Conservation (phyloP, 1,140 invertebrate genomes). For the Achroia grisella region DNA sequence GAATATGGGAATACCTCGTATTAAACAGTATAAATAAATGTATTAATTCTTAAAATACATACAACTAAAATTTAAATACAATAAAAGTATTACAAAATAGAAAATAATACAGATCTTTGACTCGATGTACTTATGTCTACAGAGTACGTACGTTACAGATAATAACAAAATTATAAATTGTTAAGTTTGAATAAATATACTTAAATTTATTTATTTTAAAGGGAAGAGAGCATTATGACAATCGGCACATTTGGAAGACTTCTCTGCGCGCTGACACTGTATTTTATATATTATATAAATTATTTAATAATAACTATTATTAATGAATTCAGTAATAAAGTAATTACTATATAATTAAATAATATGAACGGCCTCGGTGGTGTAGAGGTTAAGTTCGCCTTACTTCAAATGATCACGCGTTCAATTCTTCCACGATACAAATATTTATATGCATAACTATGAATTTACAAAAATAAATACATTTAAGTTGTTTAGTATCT, state of each 20-base stretch:
- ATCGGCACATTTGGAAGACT: slow-evolving; percentile 14
- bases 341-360: too few species aligned
- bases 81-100: slow-evolving; percentile 70
- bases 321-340: too few species aligned
- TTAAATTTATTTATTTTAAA: slow-evolving; percentile 57
- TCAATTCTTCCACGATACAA: too few species aligned
- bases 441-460: too few species aligned
- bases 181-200: slow-evolving; percentile 66
- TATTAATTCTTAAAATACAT: slow-evolving; percentile 44
- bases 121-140: slow-evolving; percentile 62
- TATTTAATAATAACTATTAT: too few species aligned
- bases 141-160: slow-evolving; percentile 54
- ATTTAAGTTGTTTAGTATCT: too few species aligned
- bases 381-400: too few species aligned
- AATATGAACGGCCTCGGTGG: too few species aligned
- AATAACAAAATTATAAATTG: slow-evolving; percentile 46
- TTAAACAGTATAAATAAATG: slow-evolving; percentile 69
- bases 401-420: too few species aligned
- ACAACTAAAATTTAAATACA: slow-evolving; percentile 57
- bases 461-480: too few species aligned
- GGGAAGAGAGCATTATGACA: slow-evolving; percentile 49
- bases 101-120: slow-evolving; percentile 74
- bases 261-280: not conserved
- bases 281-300: too few species aligned
- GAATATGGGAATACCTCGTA: slow-evolving; percentile 68